Percentiles rank a stretch among this genome's conserved stretches.
phyloP scores from a whole-genome alignment of 2,113 vertebrate genomes.

The Chaetodon auriga region DNA sequence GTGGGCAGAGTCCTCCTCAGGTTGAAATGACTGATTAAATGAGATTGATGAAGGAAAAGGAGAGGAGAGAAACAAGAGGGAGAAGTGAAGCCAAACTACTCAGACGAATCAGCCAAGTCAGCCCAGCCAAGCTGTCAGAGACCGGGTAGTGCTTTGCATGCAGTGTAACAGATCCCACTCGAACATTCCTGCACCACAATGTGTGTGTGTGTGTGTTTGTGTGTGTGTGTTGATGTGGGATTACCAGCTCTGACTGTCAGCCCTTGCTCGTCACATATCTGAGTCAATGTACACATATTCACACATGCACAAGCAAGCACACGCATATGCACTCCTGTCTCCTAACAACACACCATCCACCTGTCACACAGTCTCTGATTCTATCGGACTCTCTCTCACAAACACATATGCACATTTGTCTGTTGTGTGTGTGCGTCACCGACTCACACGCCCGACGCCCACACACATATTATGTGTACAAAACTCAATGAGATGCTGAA shows the following conservation, averaged over 20 bases:
- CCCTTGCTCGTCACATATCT: conserved; percentile 44
- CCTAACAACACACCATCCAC: conserved; percentile 37
- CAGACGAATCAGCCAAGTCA: conserved; percentile 66
- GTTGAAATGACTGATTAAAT: conserved; percentile 65
- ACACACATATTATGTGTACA: conserved; percentile 43
- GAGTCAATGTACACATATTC: conserved; percentile 48
- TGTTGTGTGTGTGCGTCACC: conserved; percentile 32
- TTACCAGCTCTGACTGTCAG: conserved; percentile 48
- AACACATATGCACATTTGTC: conserved; percentile 31
- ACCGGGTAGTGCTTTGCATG: conserved; percentile 57
- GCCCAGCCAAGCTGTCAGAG: conserved; percentile 69
- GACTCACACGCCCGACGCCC: conserved; percentile 6
- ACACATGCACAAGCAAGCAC: conserved; percentile 7
- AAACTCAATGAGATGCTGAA: conserved; percentile 48
- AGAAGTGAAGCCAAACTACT: conserved; percentile 57
- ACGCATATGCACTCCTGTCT: conserved; percentile 8
- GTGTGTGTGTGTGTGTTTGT: not conserved
- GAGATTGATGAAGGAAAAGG: conserved; percentile 63
- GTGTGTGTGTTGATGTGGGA: conserved; percentile 11
- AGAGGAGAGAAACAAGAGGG: conserved; percentile 45
- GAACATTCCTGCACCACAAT: conserved; percentile 1
- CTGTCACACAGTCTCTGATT: conserved; percentile 48
- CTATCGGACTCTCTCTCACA: conserved; percentile 17
- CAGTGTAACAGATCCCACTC: conserved; percentile 50
- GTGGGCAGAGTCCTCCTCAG: conserved; percentile 45